A percentile compares a stretch with the other conserved stretches of the same genome.
phyloP scores from a whole-genome alignment of 2,888 invertebrate genomes.

The Drosophila mulleri region DNA sequence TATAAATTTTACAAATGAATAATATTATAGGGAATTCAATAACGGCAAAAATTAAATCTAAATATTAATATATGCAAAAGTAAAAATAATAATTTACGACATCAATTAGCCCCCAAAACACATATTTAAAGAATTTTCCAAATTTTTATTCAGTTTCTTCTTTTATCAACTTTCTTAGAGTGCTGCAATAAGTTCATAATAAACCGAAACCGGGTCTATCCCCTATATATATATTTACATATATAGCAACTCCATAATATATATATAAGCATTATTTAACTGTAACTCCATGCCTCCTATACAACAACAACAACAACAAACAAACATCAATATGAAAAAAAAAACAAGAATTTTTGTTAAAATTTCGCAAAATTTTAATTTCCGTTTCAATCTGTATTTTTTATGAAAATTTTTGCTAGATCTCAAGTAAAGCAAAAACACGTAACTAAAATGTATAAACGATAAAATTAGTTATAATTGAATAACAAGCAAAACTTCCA shows the following conservation, averaged over 20 bases:
- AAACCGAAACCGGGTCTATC: slow-evolving; percentile 44
- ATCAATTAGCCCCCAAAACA: slow-evolving; percentile 56
- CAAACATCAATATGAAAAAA: slow-evolving; percentile 35
- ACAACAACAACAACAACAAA: slow-evolving; percentile 19
- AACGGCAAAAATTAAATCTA: slow-evolving; percentile 27
- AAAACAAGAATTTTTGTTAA: slow-evolving; percentile 16
- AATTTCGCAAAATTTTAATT: slow-evolving; percentile 26
- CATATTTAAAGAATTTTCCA: slow-evolving; percentile 22
- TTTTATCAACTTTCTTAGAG: slow-evolving; percentile 30
- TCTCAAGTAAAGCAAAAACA: slow-evolving; percentile 74
- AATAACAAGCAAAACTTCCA: slow-evolving; percentile 71
- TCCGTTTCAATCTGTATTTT: slow-evolving; percentile 33
- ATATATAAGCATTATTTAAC: slow-evolving; percentile 49
- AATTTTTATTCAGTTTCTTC: slow-evolving; percentile 6
- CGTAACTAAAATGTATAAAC: slow-evolving; percentile 55
- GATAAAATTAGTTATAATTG: slow-evolving; percentile 64
- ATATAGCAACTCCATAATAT: slow-evolving; percentile 37
- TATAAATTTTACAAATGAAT: slow-evolving; percentile 42
- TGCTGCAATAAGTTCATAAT: slow-evolving; percentile 47
- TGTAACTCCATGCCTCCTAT: slow-evolving; percentile 74
- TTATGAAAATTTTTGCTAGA: slow-evolving; percentile 59
- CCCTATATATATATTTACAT: slow-evolving; percentile 28
- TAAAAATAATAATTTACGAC: slow-evolving; percentile 18
- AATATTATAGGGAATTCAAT: slow-evolving; percentile 61
- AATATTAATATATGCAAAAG: slow-evolving; percentile 29